Evolutionary conservation across 2,113 vertebrate genomes (phyloP), one percentile per base, ranked within the genome.

Genomic region (Colaptes auratus): DNA sequence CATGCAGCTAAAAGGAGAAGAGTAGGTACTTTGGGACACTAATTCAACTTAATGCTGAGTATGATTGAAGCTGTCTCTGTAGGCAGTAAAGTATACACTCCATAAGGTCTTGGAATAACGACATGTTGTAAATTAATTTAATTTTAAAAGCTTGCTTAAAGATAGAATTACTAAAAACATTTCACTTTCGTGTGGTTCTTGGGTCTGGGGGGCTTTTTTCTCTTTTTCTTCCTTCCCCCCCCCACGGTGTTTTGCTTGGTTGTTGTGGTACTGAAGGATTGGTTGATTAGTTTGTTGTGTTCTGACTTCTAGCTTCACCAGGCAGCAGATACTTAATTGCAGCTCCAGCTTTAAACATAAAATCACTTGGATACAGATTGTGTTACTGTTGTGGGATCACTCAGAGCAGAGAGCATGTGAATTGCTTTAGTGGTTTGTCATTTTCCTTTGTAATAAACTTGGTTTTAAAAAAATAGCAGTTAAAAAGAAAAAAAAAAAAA

Each of bases 91-190:
- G 71, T 83, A 67, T 70, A 50, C 12, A 65, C 65, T 89, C 72
- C 39, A 61, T 73, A 69, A 95, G 83, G 73, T 88, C 48, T 93
- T 75, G 39, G 53, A 89, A 88, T 88, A 93, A 96, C 89, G 82
- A 53, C 30, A 42, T 17, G n/a, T 33, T 84, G 66, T 89, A 94
- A 95, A 95, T 92, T 78, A 3, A 88, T 89, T 95, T 85, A 33
- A 77, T 92, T 96, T 94, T 88, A 66, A 92, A 92, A 77, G 55
- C 78, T 92, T 81, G 25, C 56, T 93, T 48, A 65, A 71, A 89
- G 63, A 44, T 84, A 87, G 81, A 74, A 94, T 78, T 72, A 74
- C 27, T 75, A 81, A 66, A 89, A 95, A 42, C 46, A 64, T 60
- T 91, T 66, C 21, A 69, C 18, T 78, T 39, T 72, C 66, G 23